Conservation (phyloP, 1,140 invertebrate species). For the Aphelenchoides besseyi region DNA sequence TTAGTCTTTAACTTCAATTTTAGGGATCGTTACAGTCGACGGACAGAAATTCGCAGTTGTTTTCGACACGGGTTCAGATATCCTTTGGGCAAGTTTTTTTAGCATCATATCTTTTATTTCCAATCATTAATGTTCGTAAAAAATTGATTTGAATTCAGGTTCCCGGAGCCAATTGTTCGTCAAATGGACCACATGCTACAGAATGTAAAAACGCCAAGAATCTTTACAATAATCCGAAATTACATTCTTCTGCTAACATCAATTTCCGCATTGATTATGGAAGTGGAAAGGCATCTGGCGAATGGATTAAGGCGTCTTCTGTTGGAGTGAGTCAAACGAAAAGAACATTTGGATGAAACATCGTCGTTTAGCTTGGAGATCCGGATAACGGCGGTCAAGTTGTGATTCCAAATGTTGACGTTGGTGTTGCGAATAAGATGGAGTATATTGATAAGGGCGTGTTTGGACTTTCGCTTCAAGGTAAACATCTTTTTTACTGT, state of each 20-base stretch:
- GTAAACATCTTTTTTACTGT: not conserved
- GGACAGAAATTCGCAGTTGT: not conserved
- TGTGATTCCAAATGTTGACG: not conserved
- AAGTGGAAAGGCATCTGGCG: not conserved
- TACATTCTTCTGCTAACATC: not conserved
- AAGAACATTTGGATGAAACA: not conserved
- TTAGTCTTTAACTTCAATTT: not conserved
- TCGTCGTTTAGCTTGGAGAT: not conserved
- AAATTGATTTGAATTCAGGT: not conserved
- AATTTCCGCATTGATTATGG: not conserved
- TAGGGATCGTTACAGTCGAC: not conserved
- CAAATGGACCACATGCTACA: not conserved
- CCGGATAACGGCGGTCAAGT: not conserved
- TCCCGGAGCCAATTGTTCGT: not conserved
- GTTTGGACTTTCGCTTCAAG: constrained; percentile 10
- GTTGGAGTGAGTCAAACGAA: not conserved
- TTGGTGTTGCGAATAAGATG: constrained; percentile 10
- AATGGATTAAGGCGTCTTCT: not conserved
- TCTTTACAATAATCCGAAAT: not conserved
- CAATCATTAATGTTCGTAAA: not conserved
- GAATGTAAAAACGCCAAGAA: not conserved
- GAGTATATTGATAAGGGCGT: not conserved
- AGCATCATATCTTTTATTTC: not conserved
- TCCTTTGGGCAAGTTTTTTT: no score
- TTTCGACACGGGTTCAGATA: not conserved